These are phyloP conservation scores for Malurus melanocephalus DNA, from an alignment of 2,113 vertebrate species.

Conservation along the genomic window DNA sequence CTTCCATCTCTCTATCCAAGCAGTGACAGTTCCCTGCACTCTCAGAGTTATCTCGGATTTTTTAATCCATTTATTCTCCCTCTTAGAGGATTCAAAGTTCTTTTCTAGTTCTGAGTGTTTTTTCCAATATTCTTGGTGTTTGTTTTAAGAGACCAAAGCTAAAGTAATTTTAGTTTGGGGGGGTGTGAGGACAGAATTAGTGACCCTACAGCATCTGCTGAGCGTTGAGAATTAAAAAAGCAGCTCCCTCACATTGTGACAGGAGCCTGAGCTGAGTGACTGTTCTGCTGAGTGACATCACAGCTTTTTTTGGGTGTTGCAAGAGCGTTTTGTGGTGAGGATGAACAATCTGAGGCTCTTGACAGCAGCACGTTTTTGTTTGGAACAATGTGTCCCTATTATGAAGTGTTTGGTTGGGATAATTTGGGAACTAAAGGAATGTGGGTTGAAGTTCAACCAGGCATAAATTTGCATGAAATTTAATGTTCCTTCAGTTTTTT, in stretches of 20 bases:
- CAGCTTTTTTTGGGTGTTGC: background rate
- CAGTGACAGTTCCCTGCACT: background rate
- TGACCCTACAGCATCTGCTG: background rate
- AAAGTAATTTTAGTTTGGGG: background rate
- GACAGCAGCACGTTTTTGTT: background rate
- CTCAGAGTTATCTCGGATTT: background rate
- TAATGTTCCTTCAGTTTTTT: background rate
- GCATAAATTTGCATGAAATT: conserved; percentile 50
- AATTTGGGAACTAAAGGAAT: conserved; percentile 30
- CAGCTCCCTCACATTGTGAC: background rate
- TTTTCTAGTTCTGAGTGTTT: background rate
- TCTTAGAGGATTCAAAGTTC: background rate
- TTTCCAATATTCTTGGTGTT: background rate
- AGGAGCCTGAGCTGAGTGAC: background rate
- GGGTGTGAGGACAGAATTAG: background rate
- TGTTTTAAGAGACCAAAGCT: background rate
- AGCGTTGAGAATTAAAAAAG: background rate
- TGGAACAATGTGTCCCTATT: conserved; percentile 18
- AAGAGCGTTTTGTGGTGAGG: background rate
- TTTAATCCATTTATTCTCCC: background rate
- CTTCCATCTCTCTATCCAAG: background rate
- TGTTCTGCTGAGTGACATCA: background rate
- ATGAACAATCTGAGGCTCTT: background rate
- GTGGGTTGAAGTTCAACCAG: conserved; percentile 51
- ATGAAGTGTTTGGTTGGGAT: conserved; percentile 13